Conservation (phyloP, 2,113 vertebrate genomes). For the Nyctibius bracteatus region DNA sequence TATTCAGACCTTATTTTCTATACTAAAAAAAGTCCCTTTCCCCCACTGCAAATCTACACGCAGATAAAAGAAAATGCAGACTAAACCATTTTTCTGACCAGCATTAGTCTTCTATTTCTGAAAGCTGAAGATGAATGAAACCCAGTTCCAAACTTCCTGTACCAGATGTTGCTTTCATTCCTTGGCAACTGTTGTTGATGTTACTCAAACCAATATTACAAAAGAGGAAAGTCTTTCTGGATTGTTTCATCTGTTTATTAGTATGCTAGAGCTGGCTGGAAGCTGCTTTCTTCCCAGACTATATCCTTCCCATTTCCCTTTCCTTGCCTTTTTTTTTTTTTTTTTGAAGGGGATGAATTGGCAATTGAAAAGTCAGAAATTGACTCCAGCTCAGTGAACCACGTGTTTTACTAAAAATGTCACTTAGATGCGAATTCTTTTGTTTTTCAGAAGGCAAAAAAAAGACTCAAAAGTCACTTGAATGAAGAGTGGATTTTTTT, state of each 20-base stretch:
- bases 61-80: background rate
- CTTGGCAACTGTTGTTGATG: background rate
- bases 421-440: background rate
- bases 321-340: background rate
- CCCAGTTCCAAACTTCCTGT: background rate
- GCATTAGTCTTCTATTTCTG: background rate
- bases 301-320: background rate
- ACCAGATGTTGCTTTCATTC: constrained; percentile 9
- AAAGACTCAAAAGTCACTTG: background rate
- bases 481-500: background rate
- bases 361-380: constrained; percentile 4
- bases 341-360: background rate
- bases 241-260: background rate
- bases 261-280: background rate
- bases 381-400: background rate
- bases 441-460: background rate
- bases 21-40: background rate
- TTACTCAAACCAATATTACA: background rate
- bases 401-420: background rate
- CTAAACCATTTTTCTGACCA: background rate
- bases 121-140: background rate
- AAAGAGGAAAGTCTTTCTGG: background rate
- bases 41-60: background rate
- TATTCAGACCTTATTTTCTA: background rate
- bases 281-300: background rate